A percentile compares a stretch with the other conserved stretches of the same genome.
Evolutionary conservation across 2,888 invertebrate genomes (phyloP).

Genomic region (Pollenia amentaria): DNA sequence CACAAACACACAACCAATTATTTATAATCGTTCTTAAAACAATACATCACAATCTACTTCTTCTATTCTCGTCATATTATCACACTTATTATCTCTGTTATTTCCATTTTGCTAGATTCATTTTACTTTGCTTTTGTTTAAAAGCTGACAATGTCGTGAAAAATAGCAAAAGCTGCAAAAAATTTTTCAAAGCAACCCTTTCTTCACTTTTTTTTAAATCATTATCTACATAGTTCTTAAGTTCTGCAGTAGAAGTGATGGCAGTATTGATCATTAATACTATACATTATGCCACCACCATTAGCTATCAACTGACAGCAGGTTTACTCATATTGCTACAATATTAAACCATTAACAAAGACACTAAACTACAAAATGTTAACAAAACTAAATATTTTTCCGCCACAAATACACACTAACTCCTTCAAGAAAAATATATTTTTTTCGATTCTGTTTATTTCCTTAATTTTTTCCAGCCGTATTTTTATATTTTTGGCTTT

Average conservation of each 20-base stretch:
- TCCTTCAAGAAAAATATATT: background rate
- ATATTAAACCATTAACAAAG: constrained; percentile 48
- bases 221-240: background rate
- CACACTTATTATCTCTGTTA: constrained; percentile 26
- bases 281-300: background rate
- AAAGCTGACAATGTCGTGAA: constrained; percentile 2
- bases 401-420: background rate
- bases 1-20: background rate
- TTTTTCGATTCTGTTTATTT: constrained; percentile 11
- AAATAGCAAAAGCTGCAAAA: background rate
- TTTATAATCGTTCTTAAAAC: background rate
- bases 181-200: background rate
- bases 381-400: background rate
- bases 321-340: constrained; percentile 55
- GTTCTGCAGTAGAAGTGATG: background rate
- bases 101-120: background rate
- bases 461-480: background rate
- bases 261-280: background rate
- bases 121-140: background rate
- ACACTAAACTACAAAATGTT: constrained; percentile 30
- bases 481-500: constrained; percentile 15
- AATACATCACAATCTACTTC: constrained; percentile 11
- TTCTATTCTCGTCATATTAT: constrained; percentile 15
- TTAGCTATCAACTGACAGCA: constrained; percentile 40
- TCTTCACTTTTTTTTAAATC: constrained; percentile 3